These are phyloP conservation scores for Scotopteryx bipunctaria DNA, from an alignment of 2,888 invertebrate genomes.

Conservation along the genomic window DNA sequence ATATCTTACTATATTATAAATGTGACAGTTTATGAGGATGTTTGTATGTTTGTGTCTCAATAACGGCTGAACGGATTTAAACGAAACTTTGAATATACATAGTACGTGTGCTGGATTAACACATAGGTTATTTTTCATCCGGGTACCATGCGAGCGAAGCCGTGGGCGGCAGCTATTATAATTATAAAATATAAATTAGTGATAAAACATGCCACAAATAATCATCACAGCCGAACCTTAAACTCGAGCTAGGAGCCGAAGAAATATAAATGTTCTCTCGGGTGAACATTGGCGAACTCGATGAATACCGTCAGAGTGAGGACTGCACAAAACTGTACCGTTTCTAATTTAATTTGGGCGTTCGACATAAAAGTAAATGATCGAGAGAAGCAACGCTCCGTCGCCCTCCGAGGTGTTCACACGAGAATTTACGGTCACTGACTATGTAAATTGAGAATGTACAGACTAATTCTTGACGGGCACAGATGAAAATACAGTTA, in stretches of 20 bases:
- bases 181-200: too few species aligned
- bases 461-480: conserved; percentile 61
- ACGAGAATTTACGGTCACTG: conserved; percentile 81
- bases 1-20: too few species aligned
- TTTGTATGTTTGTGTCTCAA: too few species aligned
- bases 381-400: conserved; percentile 59
- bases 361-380: conserved; percentile 56
- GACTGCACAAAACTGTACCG: conserved; percentile 44
- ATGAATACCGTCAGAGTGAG: conserved; percentile 17
- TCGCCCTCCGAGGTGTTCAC: conserved; percentile 63
- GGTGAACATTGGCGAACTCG: conserved; percentile 1
- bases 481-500: conserved; percentile 62
- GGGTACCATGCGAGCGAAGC: too few species aligned
- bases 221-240: conserved; percentile 7
- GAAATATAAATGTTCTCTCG: conserved; percentile 10
- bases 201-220: too few species aligned
- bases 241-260: conserved; percentile 8
- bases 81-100: too few species aligned
- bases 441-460: conserved; percentile 74
- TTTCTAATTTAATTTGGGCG: conserved; percentile 74
- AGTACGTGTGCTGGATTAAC: too few species aligned
- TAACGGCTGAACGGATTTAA: too few species aligned
- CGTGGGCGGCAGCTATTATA: too few species aligned
- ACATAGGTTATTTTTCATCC: too few species aligned
- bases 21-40: too few species aligned